Evolutionary conservation across 2,797 vertebrate genomes (phyloP), one percentile per base, ranked within the genome.

Genomic region (Lerista edwardsae): DNA sequence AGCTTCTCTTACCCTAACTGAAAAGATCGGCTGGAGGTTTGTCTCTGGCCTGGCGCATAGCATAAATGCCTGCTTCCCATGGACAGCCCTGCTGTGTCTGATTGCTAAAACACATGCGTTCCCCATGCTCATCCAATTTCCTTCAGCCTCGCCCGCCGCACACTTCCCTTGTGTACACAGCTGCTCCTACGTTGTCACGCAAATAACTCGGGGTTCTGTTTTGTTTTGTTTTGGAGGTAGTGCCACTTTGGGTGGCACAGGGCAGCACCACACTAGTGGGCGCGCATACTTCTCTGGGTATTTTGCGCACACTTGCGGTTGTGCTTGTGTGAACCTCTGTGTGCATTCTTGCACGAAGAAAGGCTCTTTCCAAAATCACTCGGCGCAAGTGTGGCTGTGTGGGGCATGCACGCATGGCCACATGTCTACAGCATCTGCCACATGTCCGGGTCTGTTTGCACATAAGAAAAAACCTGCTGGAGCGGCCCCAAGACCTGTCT

Each of bases 31-130:
- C 4, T 1, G 0, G 64, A n/a, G 77, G 6, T 10, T 55, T 8
- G 12, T 73, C 44, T 57, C 62, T 64, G 0, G 0, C 55, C 23
- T 39, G 36, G 29, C 17, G 4, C 14, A 21, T 0, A 0, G 0
- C 15, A 57, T 15, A 25, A 27, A 6, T 3, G 7, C 14, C 6
- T 61, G 21, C 75, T 15, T 55, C 51, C 41, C 0, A 0, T 3
- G n/a, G 27, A 65, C 0, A 0, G 83, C 0, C 36, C 79, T 51
- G 1, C 59, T 25, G 75, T 83, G 80, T 73, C 59, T 0, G 64
- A 71, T 0, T 84, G 31, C 78, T 0, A 73, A 27, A 11, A 62
- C 36, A 59, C 39, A 51, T 55, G 51, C 51, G 51, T 55, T 55
- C 51, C 51, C n/a, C 51, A 15, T 17, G 51, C 31, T 2, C 79